phyloP scores from a whole-genome alignment of 2,888 invertebrate genomes.

The Pseudococcus viburni region DNA sequence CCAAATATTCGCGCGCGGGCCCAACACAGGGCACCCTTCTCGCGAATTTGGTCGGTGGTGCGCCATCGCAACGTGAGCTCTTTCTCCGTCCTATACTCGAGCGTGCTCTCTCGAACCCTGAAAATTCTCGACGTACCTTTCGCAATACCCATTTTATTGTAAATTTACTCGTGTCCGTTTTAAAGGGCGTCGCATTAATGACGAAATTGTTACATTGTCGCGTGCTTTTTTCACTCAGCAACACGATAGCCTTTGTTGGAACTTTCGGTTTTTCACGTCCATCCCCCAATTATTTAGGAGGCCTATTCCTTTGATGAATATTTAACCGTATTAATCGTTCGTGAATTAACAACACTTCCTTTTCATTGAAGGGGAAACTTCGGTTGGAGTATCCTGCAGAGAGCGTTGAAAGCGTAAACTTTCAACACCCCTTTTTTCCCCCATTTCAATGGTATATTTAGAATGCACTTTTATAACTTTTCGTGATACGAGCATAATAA shows the following conservation, averaged over 20 bases:
- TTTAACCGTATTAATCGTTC: constrained; percentile 10
- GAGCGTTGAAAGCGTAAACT: neutral
- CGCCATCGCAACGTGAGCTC: neutral
- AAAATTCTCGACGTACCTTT: constrained; percentile 31
- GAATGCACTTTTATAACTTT: neutral
- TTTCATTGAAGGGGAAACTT: neutral
- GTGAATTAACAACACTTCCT: constrained; percentile 20
- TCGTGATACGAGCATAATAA: neutral
- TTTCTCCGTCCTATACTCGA: neutral
- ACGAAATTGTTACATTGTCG: constrained; percentile 38
- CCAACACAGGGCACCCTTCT: neutral
- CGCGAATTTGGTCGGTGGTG: neutral
- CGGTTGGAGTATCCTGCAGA: neutral
- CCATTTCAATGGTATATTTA: neutral
- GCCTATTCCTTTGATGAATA: neutral
- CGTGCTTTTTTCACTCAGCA: neutral
- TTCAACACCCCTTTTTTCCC: neutral
- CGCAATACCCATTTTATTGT: constrained; percentile 44
- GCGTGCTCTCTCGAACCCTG: neutral
- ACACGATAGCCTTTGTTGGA: neutral
- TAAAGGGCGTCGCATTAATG: constrained; percentile 17
- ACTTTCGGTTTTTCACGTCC: neutral
- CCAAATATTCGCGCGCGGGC: constrained; percentile 56
- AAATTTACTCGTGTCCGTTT: constrained; percentile 38
- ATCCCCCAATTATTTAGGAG: neutral